Percentiles rank a stretch among this genome's conserved stretches.
Evolutionary conservation across 1,140 invertebrate genomes (phyloP).

Genomic region (Drosophila micromelanica): DNA sequence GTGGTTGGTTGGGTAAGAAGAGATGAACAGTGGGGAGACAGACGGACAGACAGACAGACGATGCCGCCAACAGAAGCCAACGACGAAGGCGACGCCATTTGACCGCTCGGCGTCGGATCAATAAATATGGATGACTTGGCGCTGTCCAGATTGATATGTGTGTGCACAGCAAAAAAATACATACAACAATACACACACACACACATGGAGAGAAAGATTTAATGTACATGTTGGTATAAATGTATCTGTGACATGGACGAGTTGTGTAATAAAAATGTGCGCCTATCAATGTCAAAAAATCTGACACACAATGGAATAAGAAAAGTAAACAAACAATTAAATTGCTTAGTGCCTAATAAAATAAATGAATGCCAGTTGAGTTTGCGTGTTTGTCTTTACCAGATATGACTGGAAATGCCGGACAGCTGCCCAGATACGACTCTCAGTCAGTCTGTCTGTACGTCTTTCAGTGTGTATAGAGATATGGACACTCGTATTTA

Average conservation of each 20-base stretch:
- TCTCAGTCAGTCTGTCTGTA: constrained; percentile 1
- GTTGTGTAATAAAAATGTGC: constrained; percentile 81
- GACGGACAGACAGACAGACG: not conserved
- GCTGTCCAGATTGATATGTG: constrained; percentile 74
- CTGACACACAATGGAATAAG: constrained; percentile 79
- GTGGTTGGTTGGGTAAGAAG: not conserved
- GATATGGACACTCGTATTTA: constrained; percentile 8
- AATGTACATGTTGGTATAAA: not conserved
- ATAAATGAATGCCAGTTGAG: constrained; percentile 69
- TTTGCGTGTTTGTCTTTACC: constrained; percentile 35
- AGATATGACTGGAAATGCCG: constrained; percentile 45
- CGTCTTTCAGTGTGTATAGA: constrained; percentile 12
- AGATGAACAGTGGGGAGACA: not conserved
- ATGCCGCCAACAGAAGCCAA: constrained; percentile 48
- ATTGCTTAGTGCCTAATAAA: constrained; percentile 80
- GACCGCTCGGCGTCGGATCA: constrained; percentile 62
- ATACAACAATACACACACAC: constrained; percentile 36
- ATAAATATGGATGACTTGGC: constrained; percentile 81
- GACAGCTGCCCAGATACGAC: constrained; percentile 38
- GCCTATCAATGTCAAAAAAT: constrained; percentile 82
- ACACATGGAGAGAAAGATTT: not conserved
- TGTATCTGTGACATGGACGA: constrained; percentile 4
- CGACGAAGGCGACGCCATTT: constrained; percentile 57
- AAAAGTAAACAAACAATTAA: constrained; percentile 83
- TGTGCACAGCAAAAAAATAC: too few relatives aligned